Evolutionary conservation across 2,888 invertebrate species (phyloP), one percentile per base, ranked within the genome.

Genomic region (Synanthedon vespiformis): DNA sequence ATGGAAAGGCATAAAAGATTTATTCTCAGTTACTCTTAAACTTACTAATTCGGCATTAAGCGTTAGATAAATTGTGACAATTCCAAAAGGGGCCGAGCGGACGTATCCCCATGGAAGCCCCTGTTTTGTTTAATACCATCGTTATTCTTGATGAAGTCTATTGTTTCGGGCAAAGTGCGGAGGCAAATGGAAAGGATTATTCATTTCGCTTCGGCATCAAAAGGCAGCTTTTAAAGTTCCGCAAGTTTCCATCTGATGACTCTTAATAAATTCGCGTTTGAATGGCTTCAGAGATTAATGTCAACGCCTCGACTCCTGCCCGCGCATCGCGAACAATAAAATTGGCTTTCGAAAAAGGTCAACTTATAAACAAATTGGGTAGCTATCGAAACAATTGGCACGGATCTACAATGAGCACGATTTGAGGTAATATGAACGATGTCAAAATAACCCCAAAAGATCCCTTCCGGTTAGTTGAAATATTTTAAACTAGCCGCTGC

Each of bases 61-160:
- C 63, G 65, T 67, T 65, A 65, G 66, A 72, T 71, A 69, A 72
- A 73, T 72, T 63, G 62, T 58, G 63, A 63, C 66, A 72, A 72
- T 73, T 72, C 68, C 65, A 62, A 61, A 61, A 40, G 56, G 51
- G 52, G 53, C 56, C 58, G 61, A 61, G 48, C 48, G 44, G 68
- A 63, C 61, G 67, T 62, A 68, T 65, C 64, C 61, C 57, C 58
- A 54, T 63, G 67, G 76, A 77, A 79, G 75, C 74, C 74, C 69
- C 72, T 83, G 76, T 82, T 83, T 85, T 80, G 80, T 83, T 80
- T 80, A 71, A 81, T 71, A 67, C 74, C 77, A 72, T 78, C 78
- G 77, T 81, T 81, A 79, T 74, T 78, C 78, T 73, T 80, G 80
- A 82, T 80, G 77, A 77, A 76, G 70, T 70, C 83, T 71, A 81